Evolutionary conservation across 2,113 vertebrate genomes (phyloP), one percentile per base, ranked within the genome.

Genomic region (Carassius auratus): DNA sequence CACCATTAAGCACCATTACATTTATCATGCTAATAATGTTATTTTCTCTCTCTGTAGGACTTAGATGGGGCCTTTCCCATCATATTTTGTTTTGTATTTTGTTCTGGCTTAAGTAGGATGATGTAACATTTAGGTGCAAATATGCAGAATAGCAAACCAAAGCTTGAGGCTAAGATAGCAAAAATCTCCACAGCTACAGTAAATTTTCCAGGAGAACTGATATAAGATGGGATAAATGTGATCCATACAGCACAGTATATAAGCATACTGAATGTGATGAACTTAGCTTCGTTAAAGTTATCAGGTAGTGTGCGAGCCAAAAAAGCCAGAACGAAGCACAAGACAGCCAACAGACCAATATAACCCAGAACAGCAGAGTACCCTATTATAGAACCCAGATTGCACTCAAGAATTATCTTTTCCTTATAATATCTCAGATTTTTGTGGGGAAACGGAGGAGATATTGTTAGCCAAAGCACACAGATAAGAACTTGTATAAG

Each of bases 201-300:
- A 8, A 69, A 69, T 69, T 36, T 69, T 36, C 66, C 66, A 36
- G 30, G 66, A 36, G 66, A 17, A 19, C 66, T 69, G 15, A 69
- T 30, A 69, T 69, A 69, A 69, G 66, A 19, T 36, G 66, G 66
- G 3, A 69, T 69, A 19, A 69, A 69, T 69, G 66, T 69, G 30
- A 69, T 69, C 66, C 66, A 69, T 69, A 69, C 66, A 19, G 23
- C 17, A 69, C 66, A 69, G 66, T 36, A 69, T 69, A 69, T 69
- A 0, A 69, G 30, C 66, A 69, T 69, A 17, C 64, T 68, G 14
- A 68, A 68, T 68, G 64, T 68, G 1, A 68, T 68, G 64, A 68
- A 68, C 33, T 68, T 68, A 3, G 64, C 64, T 33, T 68, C 64
- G 5, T 68, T 68, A 3, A 68, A 68, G 2, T 68, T 68, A 33